A percentile compares a stretch with the other conserved stretches of the same genome.
These are phyloP conservation scores for Grus americana DNA, from an alignment of 2,113 vertebrate species.

Conservation along the genomic window DNA sequence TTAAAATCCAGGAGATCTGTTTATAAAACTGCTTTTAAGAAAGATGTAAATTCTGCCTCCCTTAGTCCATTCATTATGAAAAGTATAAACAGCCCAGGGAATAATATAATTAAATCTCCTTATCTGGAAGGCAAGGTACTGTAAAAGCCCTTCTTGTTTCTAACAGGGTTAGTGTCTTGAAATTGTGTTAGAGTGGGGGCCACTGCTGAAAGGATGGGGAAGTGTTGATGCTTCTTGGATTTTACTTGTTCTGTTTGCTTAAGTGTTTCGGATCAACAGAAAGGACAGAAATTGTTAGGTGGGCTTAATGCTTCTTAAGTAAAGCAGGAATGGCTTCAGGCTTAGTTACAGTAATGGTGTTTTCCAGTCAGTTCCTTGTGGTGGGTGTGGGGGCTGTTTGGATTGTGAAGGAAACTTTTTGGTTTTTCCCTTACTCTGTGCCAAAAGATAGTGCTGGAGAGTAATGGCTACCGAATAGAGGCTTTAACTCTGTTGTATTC, in stretches of 20 bases:
- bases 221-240: neutral
- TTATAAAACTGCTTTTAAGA: conserved; percentile 57
- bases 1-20: conserved; percentile 47
- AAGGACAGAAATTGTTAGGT: neutral
- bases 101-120: neutral
- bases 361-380: neutral
- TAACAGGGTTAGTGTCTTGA: neutral
- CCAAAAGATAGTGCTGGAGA: neutral
- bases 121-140: conserved; percentile 10
- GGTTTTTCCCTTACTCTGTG: neutral
- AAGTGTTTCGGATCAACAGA: neutral
- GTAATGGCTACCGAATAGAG: neutral
- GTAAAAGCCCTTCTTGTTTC: conserved; percentile 1
- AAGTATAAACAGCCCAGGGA: neutral
- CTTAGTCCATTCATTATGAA: neutral
- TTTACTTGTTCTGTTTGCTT: neutral
- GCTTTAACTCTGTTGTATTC: neutral
- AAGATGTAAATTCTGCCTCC: conserved; percentile 16
- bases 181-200: conserved; percentile 5
- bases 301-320: neutral
- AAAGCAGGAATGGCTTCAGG: neutral
- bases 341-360: neutral
- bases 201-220: neutral
- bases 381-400: neutral
- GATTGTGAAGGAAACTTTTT: neutral